Base-by-base conservation (phyloP, 1,140 invertebrate species). In the Bombus superbus region DNA sequence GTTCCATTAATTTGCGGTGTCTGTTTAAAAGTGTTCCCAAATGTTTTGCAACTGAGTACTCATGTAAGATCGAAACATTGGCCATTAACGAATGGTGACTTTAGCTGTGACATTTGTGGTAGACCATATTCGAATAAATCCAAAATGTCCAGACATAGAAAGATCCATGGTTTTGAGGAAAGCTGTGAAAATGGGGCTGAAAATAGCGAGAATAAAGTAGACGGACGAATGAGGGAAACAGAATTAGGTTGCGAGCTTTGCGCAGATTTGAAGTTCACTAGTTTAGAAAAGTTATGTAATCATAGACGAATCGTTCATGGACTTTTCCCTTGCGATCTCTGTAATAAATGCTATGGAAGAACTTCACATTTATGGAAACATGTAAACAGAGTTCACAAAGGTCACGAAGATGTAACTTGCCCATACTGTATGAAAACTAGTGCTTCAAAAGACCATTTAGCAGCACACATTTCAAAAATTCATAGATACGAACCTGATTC, bases 331-430 rank as follows among this genome's bases (percentile, higher is more conserved):
- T 97, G 96, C 85, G 96, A 97, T 92, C 90, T 97, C 3, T 97
- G 96, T 89, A 96, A 96, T 83, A 97, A 97, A 87, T 96, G 95
- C 82, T 97, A 97, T 71, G 96, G 96, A 0, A 91, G 96, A 13
- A 96, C 96, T 2, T 96, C 96, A 6, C 96, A 96, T 87, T 88
- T 97, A 13, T 96, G 96, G 96, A 97, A 97, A 87, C 96, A 97
- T 83, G 96, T 96, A 0, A 96, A 96, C 88, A 93, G 96, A 57
- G 95, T 96, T 40, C 96, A 97, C 85, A 96, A 96, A 91, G 96
- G 95, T 38, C 96, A 97, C 87, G 95, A 95, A 28, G 96, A 96
- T 73, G 95, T 97, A 1, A 97, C 96, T 0, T 97, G 96, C 90
- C 95, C 95, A 44, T 94, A 96, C 32, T 97, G 96, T 85, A 91